A percentile compares a stretch with the other conserved stretches of the same genome.
Evolutionary conservation across 2,113 vertebrate species (phyloP).

Genomic region (Chunga burmeisteri): DNA sequence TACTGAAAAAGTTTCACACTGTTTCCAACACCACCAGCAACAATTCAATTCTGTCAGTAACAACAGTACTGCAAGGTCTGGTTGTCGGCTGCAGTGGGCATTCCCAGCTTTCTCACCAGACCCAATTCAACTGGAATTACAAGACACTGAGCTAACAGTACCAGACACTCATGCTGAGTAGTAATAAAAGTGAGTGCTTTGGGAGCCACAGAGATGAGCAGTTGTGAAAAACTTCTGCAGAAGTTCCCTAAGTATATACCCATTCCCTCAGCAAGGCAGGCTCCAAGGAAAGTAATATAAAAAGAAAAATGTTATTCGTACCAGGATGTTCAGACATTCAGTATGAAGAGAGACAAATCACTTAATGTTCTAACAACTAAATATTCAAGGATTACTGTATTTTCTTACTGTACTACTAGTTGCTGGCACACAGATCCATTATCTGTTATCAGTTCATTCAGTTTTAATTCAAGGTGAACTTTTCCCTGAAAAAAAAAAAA

Average conservation of each 20-base stretch:
- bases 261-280: background rate
- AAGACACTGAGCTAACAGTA: background rate
- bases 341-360: background rate
- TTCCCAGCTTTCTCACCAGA: background rate
- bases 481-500: slow-evolving; percentile 83
- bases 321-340: background rate
- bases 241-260: background rate
- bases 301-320: background rate
- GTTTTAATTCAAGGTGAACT: slow-evolving; percentile 95
- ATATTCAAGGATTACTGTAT: slow-evolving; percentile 9
- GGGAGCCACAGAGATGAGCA: background rate
- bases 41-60: background rate
- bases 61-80: background rate
- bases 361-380: background rate
- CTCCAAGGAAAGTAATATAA: background rate
- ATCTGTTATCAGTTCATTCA: slow-evolving; percentile 96
- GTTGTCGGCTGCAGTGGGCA: background rate
- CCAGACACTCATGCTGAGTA: background rate
- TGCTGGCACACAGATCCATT: slow-evolving; percentile 91
- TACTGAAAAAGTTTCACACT: background rate
- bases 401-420: slow-evolving; percentile 90
- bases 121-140: background rate
- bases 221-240: background rate
- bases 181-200: background rate
- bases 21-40: background rate